Evolutionary conservation across 2,113 vertebrate species (phyloP).

Genomic region (human): DNA sequence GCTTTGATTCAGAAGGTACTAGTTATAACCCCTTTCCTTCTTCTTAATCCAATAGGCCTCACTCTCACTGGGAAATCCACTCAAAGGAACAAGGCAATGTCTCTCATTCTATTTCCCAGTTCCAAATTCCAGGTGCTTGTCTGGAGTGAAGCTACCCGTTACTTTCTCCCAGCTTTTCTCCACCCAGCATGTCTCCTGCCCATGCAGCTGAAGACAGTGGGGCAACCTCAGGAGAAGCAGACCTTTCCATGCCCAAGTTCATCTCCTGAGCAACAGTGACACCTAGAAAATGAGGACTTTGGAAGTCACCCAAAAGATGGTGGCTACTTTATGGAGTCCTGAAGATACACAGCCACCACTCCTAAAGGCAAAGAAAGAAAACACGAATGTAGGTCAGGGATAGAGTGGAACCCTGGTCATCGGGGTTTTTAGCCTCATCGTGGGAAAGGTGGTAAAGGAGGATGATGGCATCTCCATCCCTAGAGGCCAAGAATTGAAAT

Average conservation of each 20-base stretch:
- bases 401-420: too few species aligned
- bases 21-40: neutral
- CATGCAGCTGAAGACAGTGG: neutral
- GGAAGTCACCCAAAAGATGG: neutral
- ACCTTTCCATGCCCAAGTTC: neutral
- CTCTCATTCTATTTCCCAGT: neutral
- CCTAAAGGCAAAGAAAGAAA: neutral
- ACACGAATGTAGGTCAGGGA: neutral
- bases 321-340: neutral
- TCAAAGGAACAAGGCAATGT: neutral
- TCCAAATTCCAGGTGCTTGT: neutral
- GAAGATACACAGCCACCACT: neutral
- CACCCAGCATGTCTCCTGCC: neutral
- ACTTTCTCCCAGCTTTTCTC: neutral
- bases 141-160: neutral
- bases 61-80: neutral
- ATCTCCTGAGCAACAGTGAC: neutral
- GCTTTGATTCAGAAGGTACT: neutral
- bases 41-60: neutral
- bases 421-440: neutral
- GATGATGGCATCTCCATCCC: neutral
- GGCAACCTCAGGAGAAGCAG: neutral
- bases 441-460: neutral
- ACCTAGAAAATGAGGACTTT: neutral
- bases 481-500: neutral